phyloP scores from a whole-genome alignment of 1,140 invertebrate species.

The Euura lappo region DNA sequence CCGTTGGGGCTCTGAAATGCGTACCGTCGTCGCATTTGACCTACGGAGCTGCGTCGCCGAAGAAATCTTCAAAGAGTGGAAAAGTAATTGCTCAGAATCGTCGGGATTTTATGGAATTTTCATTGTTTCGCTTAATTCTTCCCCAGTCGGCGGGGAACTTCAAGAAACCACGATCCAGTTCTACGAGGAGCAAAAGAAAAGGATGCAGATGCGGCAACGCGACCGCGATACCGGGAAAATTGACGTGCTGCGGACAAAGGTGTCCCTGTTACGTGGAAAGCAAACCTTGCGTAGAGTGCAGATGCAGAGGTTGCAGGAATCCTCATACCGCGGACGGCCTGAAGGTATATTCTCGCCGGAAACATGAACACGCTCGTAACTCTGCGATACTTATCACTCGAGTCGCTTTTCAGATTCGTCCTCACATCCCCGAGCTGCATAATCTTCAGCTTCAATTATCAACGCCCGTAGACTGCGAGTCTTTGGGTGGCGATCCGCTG shows the following conservation, averaged over 20 bases:
- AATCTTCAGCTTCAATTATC: constrained; percentile 57
- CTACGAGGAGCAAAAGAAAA: constrained; percentile 65
- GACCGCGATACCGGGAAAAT: constrained; percentile 83
- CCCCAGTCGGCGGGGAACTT: constrained; percentile 50
- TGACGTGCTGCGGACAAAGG: constrained; percentile 90
- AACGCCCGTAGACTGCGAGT: constrained; percentile 52
- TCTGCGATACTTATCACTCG: too few relatives aligned
- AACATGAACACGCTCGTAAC: constrained; percentile 1
- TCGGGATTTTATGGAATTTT: background rate
- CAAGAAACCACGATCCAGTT: constrained; percentile 56
- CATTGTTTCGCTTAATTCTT: constrained; percentile 16
- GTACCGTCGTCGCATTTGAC: constrained; percentile 56
- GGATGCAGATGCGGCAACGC: constrained; percentile 92
- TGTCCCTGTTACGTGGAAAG: constrained; percentile 92
- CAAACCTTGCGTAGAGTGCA: constrained; percentile 85
- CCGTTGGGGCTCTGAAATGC: constrained; percentile 54
- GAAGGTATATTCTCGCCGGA: constrained; percentile 64
- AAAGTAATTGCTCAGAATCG: constrained; percentile 47
- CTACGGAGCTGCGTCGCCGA: constrained; percentile 50
- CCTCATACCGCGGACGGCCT: constrained; percentile 81
- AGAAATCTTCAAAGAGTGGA: constrained; percentile 56
- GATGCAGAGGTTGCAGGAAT: constrained; percentile 90
- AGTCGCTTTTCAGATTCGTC: constrained; percentile 63
- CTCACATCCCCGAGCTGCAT: constrained; percentile 68
- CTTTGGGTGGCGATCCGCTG: constrained; percentile 49